phyloP scores from a whole-genome alignment of 2,113 vertebrate species.

The Eulemur macaco region DNA sequence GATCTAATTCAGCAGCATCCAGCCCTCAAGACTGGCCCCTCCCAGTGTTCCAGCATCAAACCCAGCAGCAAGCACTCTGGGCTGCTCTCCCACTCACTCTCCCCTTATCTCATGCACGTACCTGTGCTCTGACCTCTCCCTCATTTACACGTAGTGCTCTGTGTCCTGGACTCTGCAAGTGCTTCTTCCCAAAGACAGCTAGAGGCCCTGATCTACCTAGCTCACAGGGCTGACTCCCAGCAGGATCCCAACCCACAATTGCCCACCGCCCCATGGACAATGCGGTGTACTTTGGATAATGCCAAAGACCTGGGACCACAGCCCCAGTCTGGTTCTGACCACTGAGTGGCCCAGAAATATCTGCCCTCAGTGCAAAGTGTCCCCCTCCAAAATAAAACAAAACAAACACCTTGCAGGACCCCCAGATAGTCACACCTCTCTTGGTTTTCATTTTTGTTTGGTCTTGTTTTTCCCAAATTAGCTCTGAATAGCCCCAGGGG shows the following conservation, averaged over 20 bases:
- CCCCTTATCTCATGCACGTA: background rate
- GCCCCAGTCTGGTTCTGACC: background rate
- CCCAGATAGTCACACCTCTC: background rate
- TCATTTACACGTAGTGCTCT: background rate
- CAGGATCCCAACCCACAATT: background rate
- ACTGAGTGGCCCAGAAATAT: background rate
- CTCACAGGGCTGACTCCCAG: background rate
- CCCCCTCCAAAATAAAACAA: background rate
- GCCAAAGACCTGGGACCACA: background rate
- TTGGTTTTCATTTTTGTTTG: conserved; percentile 14
- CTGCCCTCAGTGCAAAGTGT: background rate
- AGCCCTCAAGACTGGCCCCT: background rate
- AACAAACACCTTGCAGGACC: background rate
- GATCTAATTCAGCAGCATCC: background rate
- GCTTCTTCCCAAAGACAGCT: background rate
- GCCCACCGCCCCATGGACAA: background rate
- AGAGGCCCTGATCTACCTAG: background rate
- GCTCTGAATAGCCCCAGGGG: background rate
- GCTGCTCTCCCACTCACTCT: background rate
- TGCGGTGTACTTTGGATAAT: background rate
- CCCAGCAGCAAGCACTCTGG: background rate
- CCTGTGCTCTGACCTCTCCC: background rate
- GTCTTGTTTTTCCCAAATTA: background rate
- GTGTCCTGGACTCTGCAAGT: background rate
- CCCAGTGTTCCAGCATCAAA: background rate